These are phyloP conservation scores for Brachyistius frenatus DNA, from an alignment of 2,113 vertebrate genomes.

Conservation along the genomic window DNA sequence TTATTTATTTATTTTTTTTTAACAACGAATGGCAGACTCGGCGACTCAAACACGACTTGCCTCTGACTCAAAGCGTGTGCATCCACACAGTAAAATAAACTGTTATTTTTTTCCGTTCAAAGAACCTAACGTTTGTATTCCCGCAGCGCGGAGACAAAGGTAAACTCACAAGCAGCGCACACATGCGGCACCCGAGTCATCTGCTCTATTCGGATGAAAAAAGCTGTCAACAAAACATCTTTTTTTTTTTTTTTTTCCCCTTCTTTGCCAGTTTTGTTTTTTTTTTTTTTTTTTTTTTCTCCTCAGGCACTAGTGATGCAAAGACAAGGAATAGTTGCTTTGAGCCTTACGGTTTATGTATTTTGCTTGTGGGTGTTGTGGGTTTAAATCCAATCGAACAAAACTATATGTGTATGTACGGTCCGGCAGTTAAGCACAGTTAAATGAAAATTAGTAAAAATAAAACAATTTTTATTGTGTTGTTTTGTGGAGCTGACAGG, in stretches of 20 bases:
- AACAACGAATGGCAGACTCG: neutral
- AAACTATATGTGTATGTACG: neutral
- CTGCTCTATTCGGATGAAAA: conserved; percentile 37
- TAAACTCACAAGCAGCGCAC: conserved; percentile 15
- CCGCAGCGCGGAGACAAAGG: conserved; percentile 7
- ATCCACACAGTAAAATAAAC: conserved; percentile 13
- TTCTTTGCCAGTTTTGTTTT: conserved; percentile 22
- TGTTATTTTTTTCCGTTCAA: conserved; percentile 13
- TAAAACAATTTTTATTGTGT: conserved; percentile 20
- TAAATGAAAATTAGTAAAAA: conserved; percentile 13
- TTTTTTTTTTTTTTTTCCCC: conserved; percentile 24
- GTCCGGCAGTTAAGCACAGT: conserved; percentile 12
- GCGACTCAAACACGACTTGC: neutral
- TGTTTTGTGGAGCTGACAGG: conserved; percentile 1
- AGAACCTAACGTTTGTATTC: conserved; percentile 3
- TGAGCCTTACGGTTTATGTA: neutral
- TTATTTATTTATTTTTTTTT: neutral
- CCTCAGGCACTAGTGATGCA: conserved; percentile 43
- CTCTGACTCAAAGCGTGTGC: neutral
- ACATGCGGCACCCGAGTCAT: conserved; percentile 21
- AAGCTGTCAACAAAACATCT: conserved; percentile 49
- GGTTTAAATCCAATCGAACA: conserved; percentile 6
- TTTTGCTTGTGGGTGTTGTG: neutral
- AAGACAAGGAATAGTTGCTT: conserved; percentile 14
- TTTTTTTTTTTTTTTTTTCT: neutral